These are phyloP conservation scores for Microcaecilia unicolor DNA, from an alignment of 2,797 vertebrate species.

Conservation along the genomic window DNA sequence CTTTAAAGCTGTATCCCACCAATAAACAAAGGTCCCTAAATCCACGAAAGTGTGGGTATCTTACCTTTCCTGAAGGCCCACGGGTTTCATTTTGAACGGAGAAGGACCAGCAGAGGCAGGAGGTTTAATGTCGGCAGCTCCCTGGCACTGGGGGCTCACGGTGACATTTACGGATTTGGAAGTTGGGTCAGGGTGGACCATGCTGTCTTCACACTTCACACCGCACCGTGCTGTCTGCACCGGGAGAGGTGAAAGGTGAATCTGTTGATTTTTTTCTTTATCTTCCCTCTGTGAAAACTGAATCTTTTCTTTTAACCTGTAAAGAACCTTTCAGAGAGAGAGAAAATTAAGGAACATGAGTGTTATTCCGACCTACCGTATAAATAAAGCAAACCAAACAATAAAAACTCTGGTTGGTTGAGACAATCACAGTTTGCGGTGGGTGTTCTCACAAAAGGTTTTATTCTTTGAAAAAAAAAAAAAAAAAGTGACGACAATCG, in stretches of 20 bases:
- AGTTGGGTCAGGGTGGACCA: slow-evolving; percentile 76
- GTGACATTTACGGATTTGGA: slow-evolving; percentile 58
- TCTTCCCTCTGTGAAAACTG: slow-evolving; percentile 73
- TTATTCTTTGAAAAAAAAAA: too few relatives aligned
- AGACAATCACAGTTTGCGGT: slow-evolving; percentile 14
- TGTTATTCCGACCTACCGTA: slow-evolving; percentile 6
- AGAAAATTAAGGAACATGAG: slow-evolving; percentile 20
- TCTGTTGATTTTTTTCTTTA: slow-evolving; percentile 71
- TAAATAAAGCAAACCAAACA: slow-evolving; percentile 10
- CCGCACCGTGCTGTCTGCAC: slow-evolving; percentile 52
- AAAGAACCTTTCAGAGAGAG: slow-evolving; percentile 75
- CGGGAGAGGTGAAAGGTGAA: slow-evolving; percentile 59
- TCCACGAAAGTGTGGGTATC: too few relatives aligned
- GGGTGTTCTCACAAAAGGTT: not conserved
- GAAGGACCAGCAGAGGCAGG: slow-evolving; percentile 64
- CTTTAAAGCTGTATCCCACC: too few relatives aligned
- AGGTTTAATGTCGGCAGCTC: slow-evolving; percentile 65
- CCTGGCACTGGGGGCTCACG: slow-evolving; percentile 51
- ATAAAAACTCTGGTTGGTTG: slow-evolving; percentile 4
- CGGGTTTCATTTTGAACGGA: slow-evolving; percentile 91
- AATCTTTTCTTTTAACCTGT: slow-evolving; percentile 81
- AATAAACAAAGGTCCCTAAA: too few relatives aligned
- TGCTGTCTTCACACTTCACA: slow-evolving; percentile 61
- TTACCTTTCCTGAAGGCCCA: slow-evolving; percentile 90
- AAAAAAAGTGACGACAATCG: too few relatives aligned